phyloP scores from a whole-genome alignment of 2,797 vertebrate species.

The Pseudopleuronectes americanus region DNA sequence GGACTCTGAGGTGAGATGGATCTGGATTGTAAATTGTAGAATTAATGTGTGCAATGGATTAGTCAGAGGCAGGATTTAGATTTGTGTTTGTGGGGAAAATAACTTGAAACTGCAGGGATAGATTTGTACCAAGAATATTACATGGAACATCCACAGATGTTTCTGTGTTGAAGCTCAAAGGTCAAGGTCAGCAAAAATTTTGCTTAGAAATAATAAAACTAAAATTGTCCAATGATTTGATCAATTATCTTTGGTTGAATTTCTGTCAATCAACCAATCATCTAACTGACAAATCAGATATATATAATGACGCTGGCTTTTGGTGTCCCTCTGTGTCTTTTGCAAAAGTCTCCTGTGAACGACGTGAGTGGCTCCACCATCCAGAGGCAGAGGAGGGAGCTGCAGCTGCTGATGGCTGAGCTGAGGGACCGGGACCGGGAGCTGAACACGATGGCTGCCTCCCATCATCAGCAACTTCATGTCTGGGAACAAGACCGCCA shows the following conservation, averaged over 20 bases:
- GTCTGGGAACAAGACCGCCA: constrained; percentile 90
- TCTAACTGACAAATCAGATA: no score
- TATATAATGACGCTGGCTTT: not conserved
- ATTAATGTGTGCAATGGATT: not conserved
- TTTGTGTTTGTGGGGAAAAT: no score
- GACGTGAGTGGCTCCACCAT: constrained; percentile 78
- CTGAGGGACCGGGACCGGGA: constrained; percentile 89
- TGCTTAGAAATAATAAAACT: no score
- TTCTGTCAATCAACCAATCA: no score
- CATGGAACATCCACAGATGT: no score
- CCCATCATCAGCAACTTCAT: constrained; percentile 86
- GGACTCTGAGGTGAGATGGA: not conserved
- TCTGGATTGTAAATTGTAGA: not conserved
- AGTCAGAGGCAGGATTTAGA: no score
- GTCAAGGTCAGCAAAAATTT: no score
- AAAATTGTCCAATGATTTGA: no score
- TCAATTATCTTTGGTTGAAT: no score
- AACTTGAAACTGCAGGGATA: no score
- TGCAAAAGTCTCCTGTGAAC: constrained; percentile 33
- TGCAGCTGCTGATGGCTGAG: constrained; percentile 88
- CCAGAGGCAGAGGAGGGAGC: constrained; percentile 87
- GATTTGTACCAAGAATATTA: no score
- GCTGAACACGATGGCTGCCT: constrained; percentile 86
- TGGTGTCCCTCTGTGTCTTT: not conserved
- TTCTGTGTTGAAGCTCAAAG: no score